phyloP scores from a whole-genome alignment of 2,797 vertebrate species.

The Lophius americanus region DNA sequence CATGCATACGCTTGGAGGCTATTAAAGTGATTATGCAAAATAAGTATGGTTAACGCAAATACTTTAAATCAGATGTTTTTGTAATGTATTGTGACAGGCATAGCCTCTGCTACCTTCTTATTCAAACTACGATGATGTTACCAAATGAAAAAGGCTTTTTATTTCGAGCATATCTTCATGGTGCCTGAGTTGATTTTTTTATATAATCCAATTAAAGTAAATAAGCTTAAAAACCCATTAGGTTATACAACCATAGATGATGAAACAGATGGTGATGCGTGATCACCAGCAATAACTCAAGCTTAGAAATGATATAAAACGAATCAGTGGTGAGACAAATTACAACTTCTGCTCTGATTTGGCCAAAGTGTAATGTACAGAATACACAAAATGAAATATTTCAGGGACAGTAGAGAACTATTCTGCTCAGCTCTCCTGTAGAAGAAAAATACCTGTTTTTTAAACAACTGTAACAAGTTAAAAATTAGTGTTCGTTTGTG shows the following conservation, averaged over 20 bases:
- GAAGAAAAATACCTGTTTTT: no score
- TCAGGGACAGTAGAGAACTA: background rate
- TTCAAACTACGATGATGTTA: no score
- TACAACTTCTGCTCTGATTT: conserved; percentile 4
- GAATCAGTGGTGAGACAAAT: conserved; percentile 9
- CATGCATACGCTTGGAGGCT: no score
- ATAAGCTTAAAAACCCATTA: conserved; percentile 27
- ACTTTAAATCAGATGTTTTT: no score
- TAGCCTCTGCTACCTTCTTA: no score
- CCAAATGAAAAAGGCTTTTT: no score
- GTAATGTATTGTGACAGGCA: no score
- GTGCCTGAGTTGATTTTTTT: conserved; percentile 16
- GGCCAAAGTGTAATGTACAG: background rate
- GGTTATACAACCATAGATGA: conserved; percentile 24
- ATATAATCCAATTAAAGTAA: conserved; percentile 38
- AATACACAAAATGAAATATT: background rate
- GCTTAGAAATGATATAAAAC: conserved; percentile 18
- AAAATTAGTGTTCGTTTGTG: no score
- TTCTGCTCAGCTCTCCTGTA: no score
- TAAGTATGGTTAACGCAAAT: no score
- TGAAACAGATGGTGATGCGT: conserved; percentile 20
- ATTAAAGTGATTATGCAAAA: no score
- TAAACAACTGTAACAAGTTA: no score
- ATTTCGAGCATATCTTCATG: conserved; percentile 19
- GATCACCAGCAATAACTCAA: conserved; percentile 25